These are phyloP conservation scores for honey bee (Apis mellifera) DNA, from an alignment of 1,140 invertebrate genomes.

Conservation along the genomic window DNA sequence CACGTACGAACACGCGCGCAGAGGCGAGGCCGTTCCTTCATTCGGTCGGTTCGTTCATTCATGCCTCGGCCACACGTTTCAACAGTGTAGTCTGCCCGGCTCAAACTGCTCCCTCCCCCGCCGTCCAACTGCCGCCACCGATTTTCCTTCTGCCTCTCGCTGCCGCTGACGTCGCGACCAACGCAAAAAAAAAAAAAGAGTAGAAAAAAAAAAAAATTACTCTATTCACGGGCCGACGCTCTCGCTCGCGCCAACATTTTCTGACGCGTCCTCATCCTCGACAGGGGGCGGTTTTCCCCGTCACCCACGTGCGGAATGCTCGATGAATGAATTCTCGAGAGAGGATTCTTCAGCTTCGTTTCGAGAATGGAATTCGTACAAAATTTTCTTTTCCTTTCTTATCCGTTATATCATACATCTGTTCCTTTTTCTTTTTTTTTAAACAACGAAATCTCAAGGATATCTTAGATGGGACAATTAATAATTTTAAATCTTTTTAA, in stretches of 20 bases:
- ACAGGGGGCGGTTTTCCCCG: conserved; percentile 4
- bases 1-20: background rate
- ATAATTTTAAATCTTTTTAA: too few relatives aligned
- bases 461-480: too few relatives aligned
- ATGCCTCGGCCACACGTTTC: conserved; percentile 58
- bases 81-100: conserved; percentile 46
- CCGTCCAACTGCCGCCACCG: background rate
- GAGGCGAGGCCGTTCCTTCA: conserved; percentile 49
- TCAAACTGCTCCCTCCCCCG: background rate
- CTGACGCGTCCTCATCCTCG: background rate
- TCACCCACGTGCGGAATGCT: background rate
- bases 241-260: conserved; percentile 24
- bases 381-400: background rate
- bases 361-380: background rate
- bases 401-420: too few relatives aligned
- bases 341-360: background rate
- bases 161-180: conserved; percentile 28
- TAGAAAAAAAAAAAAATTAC: background rate
- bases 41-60: conserved; percentile 64
- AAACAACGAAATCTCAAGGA: too few relatives aligned
- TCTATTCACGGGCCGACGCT: background rate
- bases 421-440: background rate
- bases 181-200: background rate
- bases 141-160: conserved; percentile 33
- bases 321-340: background rate